Conservation (phyloP, 2,113 vertebrate genomes). For the Pituophis catenifer region DNA sequence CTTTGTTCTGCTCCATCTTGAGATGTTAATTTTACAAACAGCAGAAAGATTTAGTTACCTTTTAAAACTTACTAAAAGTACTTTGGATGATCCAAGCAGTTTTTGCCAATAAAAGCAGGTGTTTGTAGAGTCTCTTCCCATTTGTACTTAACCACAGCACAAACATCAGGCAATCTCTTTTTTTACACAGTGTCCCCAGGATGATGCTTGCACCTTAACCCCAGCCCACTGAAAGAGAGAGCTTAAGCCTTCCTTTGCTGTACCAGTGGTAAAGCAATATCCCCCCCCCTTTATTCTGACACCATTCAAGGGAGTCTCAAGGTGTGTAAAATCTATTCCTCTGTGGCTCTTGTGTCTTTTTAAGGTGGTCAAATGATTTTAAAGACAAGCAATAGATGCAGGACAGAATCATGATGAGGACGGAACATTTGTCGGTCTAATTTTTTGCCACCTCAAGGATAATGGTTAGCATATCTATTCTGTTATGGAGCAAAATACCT, state of each 20-base stretch:
- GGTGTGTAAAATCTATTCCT: background rate
- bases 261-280: background rate
- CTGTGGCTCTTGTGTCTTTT: background rate
- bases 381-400: background rate
- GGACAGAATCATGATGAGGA: background rate
- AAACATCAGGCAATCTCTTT: background rate
- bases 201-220: background rate
- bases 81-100: background rate
- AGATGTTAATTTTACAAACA: background rate
- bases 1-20: slow-evolving; percentile 2
- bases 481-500: background rate
- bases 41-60: slow-evolving; percentile 2
- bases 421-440: background rate
- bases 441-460: background rate
- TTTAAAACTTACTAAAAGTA: background rate
- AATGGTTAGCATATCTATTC: background rate
- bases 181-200: background rate
- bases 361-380: background rate
- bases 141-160: background rate
- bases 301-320: background rate
- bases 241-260: background rate
- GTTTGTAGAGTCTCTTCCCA: background rate
- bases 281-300: background rate
- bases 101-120: background rate
- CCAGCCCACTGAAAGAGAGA: background rate